Base-by-base conservation (phyloP, 2,797 vertebrate species). In the Salmo trutta region DNA sequence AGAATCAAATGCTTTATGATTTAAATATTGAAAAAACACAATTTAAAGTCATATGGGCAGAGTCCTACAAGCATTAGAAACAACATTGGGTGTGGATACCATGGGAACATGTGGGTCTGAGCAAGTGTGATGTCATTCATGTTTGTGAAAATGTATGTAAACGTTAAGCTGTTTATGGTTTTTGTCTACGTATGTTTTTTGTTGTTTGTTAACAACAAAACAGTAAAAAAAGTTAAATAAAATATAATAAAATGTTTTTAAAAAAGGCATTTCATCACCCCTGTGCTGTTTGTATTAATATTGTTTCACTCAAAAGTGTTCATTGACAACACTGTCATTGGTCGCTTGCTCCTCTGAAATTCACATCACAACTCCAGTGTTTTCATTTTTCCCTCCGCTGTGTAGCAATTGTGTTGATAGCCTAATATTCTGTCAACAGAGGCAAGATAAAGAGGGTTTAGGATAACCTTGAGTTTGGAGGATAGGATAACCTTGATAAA, bases 401-500 rank as follows among this genome's bases (percentile, higher is more conserved):
- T 83, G 80, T 81, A 85, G 80, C 83, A 86, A 85, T 89, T 71
- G 78, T 83, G 86, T 84, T 89, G 91, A 90, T 91, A 90, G 91
- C 88, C 91, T 92, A 88, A 92, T 91, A 92, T 91, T 91, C 90
- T 56, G 84, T 92, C 89, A 91, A 90, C 89, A 90, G 82, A 78
- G 83, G 83, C 74, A 86, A 91, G 91, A 93, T 92, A 88, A 93
- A 94, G 94, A 92, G 91, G 91, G 94, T 92, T 82, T 93, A 83
- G 91, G 88, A 24, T 24, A 24, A 24, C 24, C 24, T 24, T 24
- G 92, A 93, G 91, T 90, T 78, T 93, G 78, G 91, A 93, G 95
- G 94, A 93, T 95, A 92, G 93, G 86, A 92, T 95, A 95, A 96
- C 95, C 95, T 96, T 96, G 95, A 96, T 96, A 94, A 96, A 96